Percentiles rank a stretch among this genome's conserved stretches.
Conservation (phyloP, 2,113 vertebrate species). For the Gymnorhina tibicen region DNA sequence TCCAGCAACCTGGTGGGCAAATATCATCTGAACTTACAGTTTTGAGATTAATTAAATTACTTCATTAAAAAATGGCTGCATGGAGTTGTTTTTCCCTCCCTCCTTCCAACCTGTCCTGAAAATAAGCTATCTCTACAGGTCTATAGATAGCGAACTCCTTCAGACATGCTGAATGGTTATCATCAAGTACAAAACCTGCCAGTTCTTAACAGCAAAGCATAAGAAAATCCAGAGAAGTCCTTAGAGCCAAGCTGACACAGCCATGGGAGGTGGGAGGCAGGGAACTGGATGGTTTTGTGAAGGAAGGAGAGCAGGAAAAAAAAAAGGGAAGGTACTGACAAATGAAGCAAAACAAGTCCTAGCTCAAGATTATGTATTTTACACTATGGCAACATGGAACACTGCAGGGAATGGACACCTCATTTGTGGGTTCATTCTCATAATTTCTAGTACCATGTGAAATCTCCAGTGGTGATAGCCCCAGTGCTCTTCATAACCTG, state of each 20-base stretch:
- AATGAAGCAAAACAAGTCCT: neutral
- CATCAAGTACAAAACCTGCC: neutral
- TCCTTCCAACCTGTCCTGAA: neutral
- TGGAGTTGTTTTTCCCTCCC: neutral
- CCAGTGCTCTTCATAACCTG: neutral
- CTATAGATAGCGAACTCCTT: neutral
- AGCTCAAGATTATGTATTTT: neutral
- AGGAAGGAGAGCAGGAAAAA: neutral
- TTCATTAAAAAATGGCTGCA: neutral
- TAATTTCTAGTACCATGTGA: neutral
- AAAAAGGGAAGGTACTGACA: neutral
- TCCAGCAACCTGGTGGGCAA: neutral
- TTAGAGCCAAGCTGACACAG: rapidly evolving
- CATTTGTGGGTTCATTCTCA: neutral
- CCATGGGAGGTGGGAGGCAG: neutral
- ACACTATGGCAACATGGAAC: neutral
- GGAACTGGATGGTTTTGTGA: neutral
- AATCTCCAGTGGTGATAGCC: neutral
- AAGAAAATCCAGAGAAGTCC: neutral
- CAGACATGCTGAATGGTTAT: neutral
- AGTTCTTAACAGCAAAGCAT: neutral
- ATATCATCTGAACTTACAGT: neutral
- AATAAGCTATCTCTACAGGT: neutral
- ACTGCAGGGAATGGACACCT: neutral
- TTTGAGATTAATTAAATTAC: neutral